Evolutionary conservation across 2,113 vertebrate genomes (phyloP).

Genomic region (Syngnathus floridae): DNA sequence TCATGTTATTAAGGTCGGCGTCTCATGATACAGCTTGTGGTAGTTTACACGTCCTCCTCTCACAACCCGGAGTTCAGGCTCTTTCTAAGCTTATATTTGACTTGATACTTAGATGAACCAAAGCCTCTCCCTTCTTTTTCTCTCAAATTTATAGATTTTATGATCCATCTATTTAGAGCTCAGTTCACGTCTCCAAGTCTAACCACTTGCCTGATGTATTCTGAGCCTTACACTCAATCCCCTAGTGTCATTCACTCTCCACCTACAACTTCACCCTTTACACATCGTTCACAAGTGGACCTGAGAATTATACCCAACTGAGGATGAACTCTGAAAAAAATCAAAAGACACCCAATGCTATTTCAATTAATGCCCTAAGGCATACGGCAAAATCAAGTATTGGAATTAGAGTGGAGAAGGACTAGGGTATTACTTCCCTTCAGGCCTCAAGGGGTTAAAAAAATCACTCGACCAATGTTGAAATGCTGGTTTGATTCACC

Average conservation of each 20-base stretch:
- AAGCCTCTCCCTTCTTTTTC: slow-evolving; percentile 18
- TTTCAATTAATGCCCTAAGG: slow-evolving; percentile 31
- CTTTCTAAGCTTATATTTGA: slow-evolving; percentile 8
- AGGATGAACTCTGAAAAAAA: slow-evolving; percentile 33
- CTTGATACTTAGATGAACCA: neutral
- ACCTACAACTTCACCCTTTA: slow-evolving; percentile 41
- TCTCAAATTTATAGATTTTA: slow-evolving; percentile 21
- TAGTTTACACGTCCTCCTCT: neutral
- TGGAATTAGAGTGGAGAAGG: slow-evolving; percentile 29
- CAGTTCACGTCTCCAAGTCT: slow-evolving; percentile 20
- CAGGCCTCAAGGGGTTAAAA: slow-evolving; percentile 44
- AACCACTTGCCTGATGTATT: slow-evolving; percentile 23
- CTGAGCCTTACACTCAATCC: slow-evolving; percentile 26
- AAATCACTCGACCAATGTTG: slow-evolving; percentile 29
- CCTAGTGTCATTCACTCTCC: slow-evolving; percentile 30
- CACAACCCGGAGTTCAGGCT: slow-evolving; percentile 12
- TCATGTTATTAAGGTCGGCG: slow-evolving; percentile 20
- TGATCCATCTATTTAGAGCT: slow-evolving; percentile 28
- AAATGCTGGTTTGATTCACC: slow-evolving; percentile 41
- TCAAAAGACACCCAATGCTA: slow-evolving; percentile 44
- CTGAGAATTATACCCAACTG: slow-evolving; percentile 42
- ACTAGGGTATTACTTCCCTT: slow-evolving; percentile 33
- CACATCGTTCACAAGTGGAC: slow-evolving; percentile 39
- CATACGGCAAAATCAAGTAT: slow-evolving; percentile 18
- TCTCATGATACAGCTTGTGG: slow-evolving; percentile 13